Percentiles rank a stretch among this genome's conserved stretches.
phyloP scores from a whole-genome alignment of 1,140 invertebrate genomes.

The Trichoplusia ni region DNA sequence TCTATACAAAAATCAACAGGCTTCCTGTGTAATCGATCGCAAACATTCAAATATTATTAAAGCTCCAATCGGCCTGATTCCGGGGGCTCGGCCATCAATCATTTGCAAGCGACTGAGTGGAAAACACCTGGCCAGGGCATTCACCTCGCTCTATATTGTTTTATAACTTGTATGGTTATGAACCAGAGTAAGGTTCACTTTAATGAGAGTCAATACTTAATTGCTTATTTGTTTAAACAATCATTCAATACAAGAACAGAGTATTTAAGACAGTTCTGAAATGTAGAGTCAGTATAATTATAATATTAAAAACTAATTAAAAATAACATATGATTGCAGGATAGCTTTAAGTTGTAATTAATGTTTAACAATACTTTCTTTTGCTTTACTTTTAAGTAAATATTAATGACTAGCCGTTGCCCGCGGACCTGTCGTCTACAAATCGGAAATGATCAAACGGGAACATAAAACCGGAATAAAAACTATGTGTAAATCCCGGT shows the following conservation, averaged over 20 bases:
- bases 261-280: neutral
- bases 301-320: too few relatives aligned
- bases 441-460: too few relatives aligned
- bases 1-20: neutral
- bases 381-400: too few relatives aligned
- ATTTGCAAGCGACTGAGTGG: constrained; percentile 2
- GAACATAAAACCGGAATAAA: too few relatives aligned
- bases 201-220: too few relatives aligned
- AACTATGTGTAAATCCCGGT: too few relatives aligned
- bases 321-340: too few relatives aligned
- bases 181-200: too few relatives aligned
- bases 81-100: constrained; percentile 5
- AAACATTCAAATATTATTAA: constrained; percentile 1
- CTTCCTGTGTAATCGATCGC: neutral
- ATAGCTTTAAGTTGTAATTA: neutral
- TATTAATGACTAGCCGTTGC: too few relatives aligned
- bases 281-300: neutral
- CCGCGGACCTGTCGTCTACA: too few relatives aligned
- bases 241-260: too few relatives aligned
- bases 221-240: too few relatives aligned
- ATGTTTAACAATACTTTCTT: neutral
- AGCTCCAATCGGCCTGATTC: constrained; percentile 11
- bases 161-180: neutral
- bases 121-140: constrained; percentile 13
- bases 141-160: neutral